Evolutionary conservation across 2,797 vertebrate species (phyloP).

Genomic region (Prunella strophiata): DNA sequence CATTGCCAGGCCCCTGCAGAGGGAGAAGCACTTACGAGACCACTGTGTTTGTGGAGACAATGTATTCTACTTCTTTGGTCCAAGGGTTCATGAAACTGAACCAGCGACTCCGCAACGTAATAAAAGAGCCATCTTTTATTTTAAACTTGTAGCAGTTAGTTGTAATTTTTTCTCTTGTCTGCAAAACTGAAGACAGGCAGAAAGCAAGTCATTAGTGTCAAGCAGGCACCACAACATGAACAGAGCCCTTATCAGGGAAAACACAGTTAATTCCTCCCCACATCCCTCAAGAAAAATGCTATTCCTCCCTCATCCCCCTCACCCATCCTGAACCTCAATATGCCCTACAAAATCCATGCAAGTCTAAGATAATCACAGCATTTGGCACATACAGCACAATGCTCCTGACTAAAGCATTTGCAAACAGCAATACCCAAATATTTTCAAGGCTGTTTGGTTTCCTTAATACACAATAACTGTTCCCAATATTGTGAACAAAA

Average conservation of each 20-base stretch:
- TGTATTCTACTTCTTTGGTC: conserved; percentile 99
- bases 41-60: conserved; percentile 97
- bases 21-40: conserved; percentile 89
- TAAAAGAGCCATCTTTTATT: conserved; percentile 98
- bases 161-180: conserved; percentile 96
- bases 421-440: background rate
- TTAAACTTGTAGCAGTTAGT: conserved; percentile 99
- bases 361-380: background rate
- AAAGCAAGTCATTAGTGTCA: background rate
- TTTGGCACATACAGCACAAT: background rate
- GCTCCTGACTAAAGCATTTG: background rate
- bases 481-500: background rate
- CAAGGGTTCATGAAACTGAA: conserved; percentile 99
- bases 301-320: background rate
- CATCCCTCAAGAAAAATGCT: background rate
- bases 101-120: conserved; percentile 95
- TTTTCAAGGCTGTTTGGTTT: background rate
- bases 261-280: background rate
- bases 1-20: background rate
- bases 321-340: background rate
- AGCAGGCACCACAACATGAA: background rate
- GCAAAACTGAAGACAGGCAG: conserved; percentile 85
- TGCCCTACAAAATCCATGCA: background rate
- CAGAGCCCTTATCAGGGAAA: background rate
- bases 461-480: background rate